A percentile compares a stretch with the other conserved stretches of the same genome.
phyloP scores from a whole-genome alignment of 2,888 invertebrate species.

The Tinea semifulvella region DNA sequence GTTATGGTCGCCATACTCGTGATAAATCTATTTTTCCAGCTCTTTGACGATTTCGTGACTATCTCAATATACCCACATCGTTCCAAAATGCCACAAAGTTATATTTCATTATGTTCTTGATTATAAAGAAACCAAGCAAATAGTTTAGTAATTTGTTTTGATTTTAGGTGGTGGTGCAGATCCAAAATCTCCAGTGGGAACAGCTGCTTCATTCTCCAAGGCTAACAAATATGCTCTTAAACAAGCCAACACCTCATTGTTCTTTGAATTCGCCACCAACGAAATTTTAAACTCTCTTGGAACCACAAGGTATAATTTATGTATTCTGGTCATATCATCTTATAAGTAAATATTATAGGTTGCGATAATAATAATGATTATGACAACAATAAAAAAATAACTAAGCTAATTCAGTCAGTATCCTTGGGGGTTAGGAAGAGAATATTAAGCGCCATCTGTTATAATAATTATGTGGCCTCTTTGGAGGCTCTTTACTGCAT shows the following conservation, averaged over 20 bases:
- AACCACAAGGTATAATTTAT: background rate
- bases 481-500: too few relatives aligned
- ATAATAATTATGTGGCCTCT: too few relatives aligned
- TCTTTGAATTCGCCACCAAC: slow-evolving; percentile 87
- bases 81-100: too few relatives aligned
- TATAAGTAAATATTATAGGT: slow-evolving; percentile 48
- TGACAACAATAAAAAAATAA: background rate
- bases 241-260: slow-evolving; percentile 85
- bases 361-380: background rate
- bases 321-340: too few relatives aligned
- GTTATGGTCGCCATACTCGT: too few relatives aligned
- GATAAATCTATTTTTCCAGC: too few relatives aligned
- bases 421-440: too few relatives aligned
- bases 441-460: too few relatives aligned
- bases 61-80: too few relatives aligned
- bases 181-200: slow-evolving; percentile 86
- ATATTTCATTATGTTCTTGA: too few relatives aligned
- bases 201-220: slow-evolving; percentile 90
- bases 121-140: background rate
- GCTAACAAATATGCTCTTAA: slow-evolving; percentile 85
- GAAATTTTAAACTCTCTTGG: slow-evolving; percentile 77
- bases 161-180: slow-evolving; percentile 79
- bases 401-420: background rate
- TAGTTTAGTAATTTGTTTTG: background rate
- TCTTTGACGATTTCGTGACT: too few relatives aligned